Evolutionary conservation across 2,888 invertebrate species (phyloP).

Genomic region (Platerodrilus igneus): DNA sequence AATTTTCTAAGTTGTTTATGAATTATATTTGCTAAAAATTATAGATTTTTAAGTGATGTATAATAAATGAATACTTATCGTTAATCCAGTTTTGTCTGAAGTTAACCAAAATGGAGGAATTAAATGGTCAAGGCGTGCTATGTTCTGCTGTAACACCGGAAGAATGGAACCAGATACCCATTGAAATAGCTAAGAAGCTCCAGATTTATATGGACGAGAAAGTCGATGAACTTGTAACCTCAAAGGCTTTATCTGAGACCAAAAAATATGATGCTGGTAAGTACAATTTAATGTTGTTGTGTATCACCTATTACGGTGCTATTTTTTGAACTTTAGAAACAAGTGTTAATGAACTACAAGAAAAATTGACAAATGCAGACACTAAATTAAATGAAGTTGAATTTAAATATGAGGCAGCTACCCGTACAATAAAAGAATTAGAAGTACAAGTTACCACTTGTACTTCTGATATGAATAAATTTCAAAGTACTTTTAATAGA

Average conservation of each 20-base stretch:
- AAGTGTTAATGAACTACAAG: slow-evolving; percentile 46
- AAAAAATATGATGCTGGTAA: slow-evolving; percentile 62
- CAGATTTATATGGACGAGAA: slow-evolving; percentile 57
- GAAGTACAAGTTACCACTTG: slow-evolving; percentile 60
- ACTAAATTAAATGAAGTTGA: slow-evolving; percentile 61
- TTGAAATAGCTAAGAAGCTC: slow-evolving; percentile 57
- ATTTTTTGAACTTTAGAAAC: slow-evolving; percentile 15
- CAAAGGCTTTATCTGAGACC: slow-evolving; percentile 69
- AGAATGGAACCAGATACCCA: slow-evolving; percentile 55
- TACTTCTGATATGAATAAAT: slow-evolving; percentile 59
- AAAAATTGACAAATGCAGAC: slow-evolving; percentile 54
- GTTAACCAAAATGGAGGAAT: slow-evolving; percentile 36
- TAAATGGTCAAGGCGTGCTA: slow-evolving; percentile 37
- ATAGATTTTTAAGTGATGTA: too few relatives aligned
- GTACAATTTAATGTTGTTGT: slow-evolving; percentile 7
- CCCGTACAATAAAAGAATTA: slow-evolving; percentile 60
- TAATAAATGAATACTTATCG: too few relatives aligned
- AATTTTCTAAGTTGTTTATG: too few relatives aligned
- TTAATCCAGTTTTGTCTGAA: too few relatives aligned
- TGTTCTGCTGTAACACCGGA: slow-evolving; percentile 49
- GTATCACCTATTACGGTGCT: too few relatives aligned
- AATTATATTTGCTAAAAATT: too few relatives aligned
- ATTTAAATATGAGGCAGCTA: slow-evolving; percentile 58
- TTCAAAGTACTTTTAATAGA: slow-evolving; percentile 59
- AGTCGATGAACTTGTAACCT: slow-evolving; percentile 67